Evolutionary conservation across 2,113 vertebrate genomes (phyloP), one percentile per base, ranked within the genome.

Genomic region (Cathartes aura): DNA sequence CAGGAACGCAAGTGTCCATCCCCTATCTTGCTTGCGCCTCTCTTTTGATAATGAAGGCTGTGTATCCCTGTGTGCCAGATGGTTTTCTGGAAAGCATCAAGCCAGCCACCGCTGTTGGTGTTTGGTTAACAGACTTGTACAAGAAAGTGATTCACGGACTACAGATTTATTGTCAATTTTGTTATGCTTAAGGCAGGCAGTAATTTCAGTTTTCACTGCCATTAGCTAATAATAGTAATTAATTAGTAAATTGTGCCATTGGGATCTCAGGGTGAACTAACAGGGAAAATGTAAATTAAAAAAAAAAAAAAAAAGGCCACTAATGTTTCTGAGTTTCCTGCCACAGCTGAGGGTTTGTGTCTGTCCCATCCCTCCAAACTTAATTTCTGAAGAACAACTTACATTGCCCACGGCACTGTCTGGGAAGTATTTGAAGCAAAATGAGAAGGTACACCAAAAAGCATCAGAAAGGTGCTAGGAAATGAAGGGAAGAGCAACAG

Each of bases 141-240:
- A 20, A 83, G 91, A 74, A 96, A 93, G 82, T 76, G 91, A 89
- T 97, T 94, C 96, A 83, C 75, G 78, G 66, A 15, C 94, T 95
- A 90, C 95, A 97, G 96, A 97, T 95, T 96, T 96, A 92, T 97
- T 97, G 97, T 97, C 97, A 96, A 79, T 96, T 97, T 92, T 98
- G 97, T 97, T 97, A 97, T 85, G 95, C 98, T 98, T 97, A 97
- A 98, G 98, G 98, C 98, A 98, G 96, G 97, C 94, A 92, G 97
- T 98, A 98, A 98, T 98, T 98, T 98, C 81, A 97, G 97, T 98
- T 98, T 98, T 97, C 97, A 97, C 92, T 98, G 98, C 94, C 91
- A 97, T 97, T 97, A 97, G 98, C 97, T 98, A 98, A 98, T 98
- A 98, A 98, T 98, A 98, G 98, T 98, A 98, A 98, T 98, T 98